Evolutionary conservation across 2,797 vertebrate species (phyloP).

Genomic region (Chrosomus eos): DNA sequence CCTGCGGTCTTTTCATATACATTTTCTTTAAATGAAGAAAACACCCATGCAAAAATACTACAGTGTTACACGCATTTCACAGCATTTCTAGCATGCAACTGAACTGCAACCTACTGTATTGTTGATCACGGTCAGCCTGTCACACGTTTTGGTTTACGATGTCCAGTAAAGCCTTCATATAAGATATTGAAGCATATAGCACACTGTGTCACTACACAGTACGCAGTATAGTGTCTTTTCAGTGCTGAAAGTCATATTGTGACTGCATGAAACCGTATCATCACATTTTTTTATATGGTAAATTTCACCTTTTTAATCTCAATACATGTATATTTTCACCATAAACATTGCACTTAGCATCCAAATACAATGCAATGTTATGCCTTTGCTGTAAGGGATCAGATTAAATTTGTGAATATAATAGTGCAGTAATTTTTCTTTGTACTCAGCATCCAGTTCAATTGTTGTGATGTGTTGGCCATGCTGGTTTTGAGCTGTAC

Average conservation of each 20-base stretch:
- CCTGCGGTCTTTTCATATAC: background rate
- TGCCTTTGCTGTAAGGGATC: background rate
- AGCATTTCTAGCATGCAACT: background rate
- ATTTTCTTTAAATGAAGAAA: background rate
- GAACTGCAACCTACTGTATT: background rate
- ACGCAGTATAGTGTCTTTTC: background rate
- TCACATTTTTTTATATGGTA: background rate
- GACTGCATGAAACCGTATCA: background rate
- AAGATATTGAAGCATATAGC: background rate
- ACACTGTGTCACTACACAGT: no score
- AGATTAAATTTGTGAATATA: background rate
- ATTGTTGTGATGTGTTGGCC: slow-evolving; percentile 6
- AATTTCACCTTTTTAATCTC: background rate
- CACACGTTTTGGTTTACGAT: background rate
- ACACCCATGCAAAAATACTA: background rate
- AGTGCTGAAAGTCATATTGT: background rate
- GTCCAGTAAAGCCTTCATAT: background rate
- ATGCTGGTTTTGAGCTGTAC: slow-evolving; percentile 26
- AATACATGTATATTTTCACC: background rate
- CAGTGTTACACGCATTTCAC: background rate
- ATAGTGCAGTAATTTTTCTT: background rate
- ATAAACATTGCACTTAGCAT: background rate
- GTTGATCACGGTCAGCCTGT: background rate
- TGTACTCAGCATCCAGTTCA: slow-evolving; percentile 25
- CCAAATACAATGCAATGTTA: background rate